Conservation (phyloP, 2,888 invertebrate genomes). For the Drosophila nigritarsus region DNA sequence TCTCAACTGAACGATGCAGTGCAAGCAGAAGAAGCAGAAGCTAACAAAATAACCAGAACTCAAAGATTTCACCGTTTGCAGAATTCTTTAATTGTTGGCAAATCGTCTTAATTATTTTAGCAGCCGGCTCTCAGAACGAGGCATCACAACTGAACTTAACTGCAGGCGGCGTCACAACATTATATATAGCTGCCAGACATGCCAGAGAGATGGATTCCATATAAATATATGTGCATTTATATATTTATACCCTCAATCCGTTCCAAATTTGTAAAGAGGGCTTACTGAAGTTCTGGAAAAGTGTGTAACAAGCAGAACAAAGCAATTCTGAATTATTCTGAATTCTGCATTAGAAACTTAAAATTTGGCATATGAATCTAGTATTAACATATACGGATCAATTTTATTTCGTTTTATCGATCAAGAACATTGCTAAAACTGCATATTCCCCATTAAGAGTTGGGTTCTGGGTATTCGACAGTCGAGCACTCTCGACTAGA, state of each 20-base stretch:
- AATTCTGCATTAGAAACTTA: background rate
- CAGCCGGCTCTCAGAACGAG: conserved; percentile 61
- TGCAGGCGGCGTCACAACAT: conserved; percentile 40
- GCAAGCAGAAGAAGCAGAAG: background rate
- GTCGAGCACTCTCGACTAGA: background rate
- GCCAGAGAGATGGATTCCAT: conserved; percentile 34
- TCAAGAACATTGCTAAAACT: background rate
- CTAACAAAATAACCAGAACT: background rate
- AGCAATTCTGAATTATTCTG: background rate
- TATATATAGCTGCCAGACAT: conserved; percentile 53
- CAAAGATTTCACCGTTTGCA: conserved; percentile 27
- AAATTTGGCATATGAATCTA: background rate
- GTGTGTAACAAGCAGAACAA: background rate
- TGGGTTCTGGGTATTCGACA: background rate
- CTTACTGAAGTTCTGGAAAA: background rate
- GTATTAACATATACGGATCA: background rate
- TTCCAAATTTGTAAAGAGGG: background rate
- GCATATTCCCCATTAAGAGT: background rate
- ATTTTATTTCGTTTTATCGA: background rate
- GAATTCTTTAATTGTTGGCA: conserved; percentile 84
- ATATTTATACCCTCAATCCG: background rate
- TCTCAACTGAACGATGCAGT: conserved; percentile 3
- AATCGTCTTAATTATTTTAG: conserved; percentile 84
- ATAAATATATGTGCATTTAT: background rate
- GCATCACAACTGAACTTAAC: conserved; percentile 34